phyloP scores from a whole-genome alignment of 2,888 invertebrate species.

The Morpho deidamia region DNA sequence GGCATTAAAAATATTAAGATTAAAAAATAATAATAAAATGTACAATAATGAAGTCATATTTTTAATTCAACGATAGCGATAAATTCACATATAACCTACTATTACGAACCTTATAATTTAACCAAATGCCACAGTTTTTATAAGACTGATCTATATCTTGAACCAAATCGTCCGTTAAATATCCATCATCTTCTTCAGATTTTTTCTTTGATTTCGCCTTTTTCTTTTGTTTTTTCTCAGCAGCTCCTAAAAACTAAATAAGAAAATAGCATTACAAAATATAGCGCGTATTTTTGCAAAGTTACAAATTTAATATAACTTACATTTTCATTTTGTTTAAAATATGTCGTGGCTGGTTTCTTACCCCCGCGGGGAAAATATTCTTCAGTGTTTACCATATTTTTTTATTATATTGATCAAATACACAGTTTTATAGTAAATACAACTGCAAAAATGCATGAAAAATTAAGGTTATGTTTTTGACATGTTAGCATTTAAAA shows the following conservation, averaged over 20 bases:
- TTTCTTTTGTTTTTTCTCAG: slow-evolving; percentile 60
- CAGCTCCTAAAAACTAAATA: slow-evolving; percentile 55
- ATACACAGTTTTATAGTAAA: neutral
- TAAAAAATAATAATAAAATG: too few relatives aligned
- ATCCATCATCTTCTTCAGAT: slow-evolving; percentile 61
- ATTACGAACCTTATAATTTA: slow-evolving; percentile 48
- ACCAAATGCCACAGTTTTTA: slow-evolving; percentile 52
- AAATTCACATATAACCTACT: neutral
- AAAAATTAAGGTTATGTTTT: slow-evolving; percentile 11
- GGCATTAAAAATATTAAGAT: too few relatives aligned
- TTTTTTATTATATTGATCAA: slow-evolving; percentile 11
- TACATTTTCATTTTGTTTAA: slow-evolving; percentile 64
- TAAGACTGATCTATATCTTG: slow-evolving; percentile 48
- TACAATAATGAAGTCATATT: too few relatives aligned
- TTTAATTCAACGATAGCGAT: too few relatives aligned
- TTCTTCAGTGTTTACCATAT: slow-evolving; percentile 67
- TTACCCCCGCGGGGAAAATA: slow-evolving; percentile 79
- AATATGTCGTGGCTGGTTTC: slow-evolving; percentile 61
- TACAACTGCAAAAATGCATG: slow-evolving; percentile 6
- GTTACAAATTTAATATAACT: slow-evolving; percentile 30
- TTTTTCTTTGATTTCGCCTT: slow-evolving; percentile 55
- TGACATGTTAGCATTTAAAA: too few relatives aligned
- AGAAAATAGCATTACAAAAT: too few relatives aligned
- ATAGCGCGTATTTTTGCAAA: slow-evolving; percentile 3
- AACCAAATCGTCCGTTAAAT: slow-evolving; percentile 58